Evolutionary conservation across 92 coral and sea anemone genomes (phyloP).

Genomic region (Parazoanthus atlanticus): DNA sequence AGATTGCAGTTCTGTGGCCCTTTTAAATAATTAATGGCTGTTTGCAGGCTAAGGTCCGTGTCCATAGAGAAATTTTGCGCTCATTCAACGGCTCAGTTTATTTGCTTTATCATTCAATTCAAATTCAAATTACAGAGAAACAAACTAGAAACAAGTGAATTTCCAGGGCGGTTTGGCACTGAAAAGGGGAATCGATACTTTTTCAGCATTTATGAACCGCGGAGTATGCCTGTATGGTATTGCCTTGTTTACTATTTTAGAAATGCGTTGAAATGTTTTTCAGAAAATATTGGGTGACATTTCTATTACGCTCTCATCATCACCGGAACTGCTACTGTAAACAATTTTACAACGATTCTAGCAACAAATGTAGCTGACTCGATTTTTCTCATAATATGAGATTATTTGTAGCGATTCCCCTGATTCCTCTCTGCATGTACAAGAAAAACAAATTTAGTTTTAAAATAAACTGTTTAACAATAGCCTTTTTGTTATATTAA

Average conservation of each 20-base stretch:
- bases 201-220: not conserved
- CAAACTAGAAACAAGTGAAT: not conserved
- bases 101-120: slow-evolving; percentile 2
- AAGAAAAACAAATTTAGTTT: slow-evolving; percentile 7
- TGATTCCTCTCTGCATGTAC: slow-evolving; percentile 14
- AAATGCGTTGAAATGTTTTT: not conserved
- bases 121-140: not conserved
- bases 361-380: slow-evolving; percentile 11
- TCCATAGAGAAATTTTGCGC: slow-evolving; percentile 33
- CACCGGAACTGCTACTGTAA: slow-evolving; percentile 3
- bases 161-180: not conserved
- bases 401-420: not conserved
- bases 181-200: not conserved
- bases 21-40: slow-evolving; percentile 40
- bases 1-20: not conserved
- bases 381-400: slow-evolving; percentile 20
- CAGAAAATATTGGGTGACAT: not conserved
- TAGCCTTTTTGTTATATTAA: slow-evolving; percentile 21
- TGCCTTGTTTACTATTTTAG: not conserved
- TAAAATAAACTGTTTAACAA: slow-evolving; percentile 22
- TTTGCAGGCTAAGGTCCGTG: slow-evolving; percentile 15
- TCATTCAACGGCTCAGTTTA: not conserved
- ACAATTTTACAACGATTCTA: not conserved
- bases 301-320: not conserved
- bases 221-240: not conserved